Percentiles rank a stretch among this genome's conserved stretches.
Conservation (phyloP, 2,888 invertebrate genomes). For the Sesia bembeciformis region DNA sequence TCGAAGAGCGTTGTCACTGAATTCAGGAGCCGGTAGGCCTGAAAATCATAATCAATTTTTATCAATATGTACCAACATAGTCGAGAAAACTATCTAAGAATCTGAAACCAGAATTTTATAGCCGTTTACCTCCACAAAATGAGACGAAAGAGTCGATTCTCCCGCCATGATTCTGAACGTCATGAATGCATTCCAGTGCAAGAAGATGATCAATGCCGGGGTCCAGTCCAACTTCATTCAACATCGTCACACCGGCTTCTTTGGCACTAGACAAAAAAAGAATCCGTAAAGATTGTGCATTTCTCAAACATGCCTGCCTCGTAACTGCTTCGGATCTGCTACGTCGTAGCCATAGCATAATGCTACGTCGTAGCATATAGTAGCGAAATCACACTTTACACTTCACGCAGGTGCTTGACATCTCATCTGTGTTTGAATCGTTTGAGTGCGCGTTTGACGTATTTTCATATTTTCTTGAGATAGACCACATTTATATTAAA, state of each 20-base stretch:
- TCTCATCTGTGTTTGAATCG: too few species aligned
- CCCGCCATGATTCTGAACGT: conserved; percentile 91
- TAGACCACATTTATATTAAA: too few species aligned
- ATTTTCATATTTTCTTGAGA: too few species aligned
- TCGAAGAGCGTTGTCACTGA: conserved; percentile 90
- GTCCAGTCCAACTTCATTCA: conserved; percentile 98
- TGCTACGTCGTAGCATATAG: too few species aligned
- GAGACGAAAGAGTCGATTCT: conserved; percentile 95
- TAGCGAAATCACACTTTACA: too few species aligned
- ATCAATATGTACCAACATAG: neutral
- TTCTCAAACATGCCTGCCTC: too few species aligned
- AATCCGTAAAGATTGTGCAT: too few species aligned
- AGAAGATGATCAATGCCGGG: conserved; percentile 99
- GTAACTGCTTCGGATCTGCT: too few species aligned
- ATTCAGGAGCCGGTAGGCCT: conserved; percentile 97
- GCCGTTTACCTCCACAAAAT: conserved; percentile 86
- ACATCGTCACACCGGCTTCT: conserved; percentile 91
- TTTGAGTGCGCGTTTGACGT: too few species aligned
- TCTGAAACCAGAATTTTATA: neutral
- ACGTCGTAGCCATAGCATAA: too few species aligned
- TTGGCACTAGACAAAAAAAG: conserved; percentile 76
- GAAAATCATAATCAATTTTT: conserved; percentile 5
- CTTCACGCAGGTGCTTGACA: too few species aligned
- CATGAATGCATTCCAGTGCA: conserved; percentile 97
- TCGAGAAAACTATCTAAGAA: neutral